phyloP scores from a whole-genome alignment of 2,797 vertebrate genomes.

The Remorina albescens region DNA sequence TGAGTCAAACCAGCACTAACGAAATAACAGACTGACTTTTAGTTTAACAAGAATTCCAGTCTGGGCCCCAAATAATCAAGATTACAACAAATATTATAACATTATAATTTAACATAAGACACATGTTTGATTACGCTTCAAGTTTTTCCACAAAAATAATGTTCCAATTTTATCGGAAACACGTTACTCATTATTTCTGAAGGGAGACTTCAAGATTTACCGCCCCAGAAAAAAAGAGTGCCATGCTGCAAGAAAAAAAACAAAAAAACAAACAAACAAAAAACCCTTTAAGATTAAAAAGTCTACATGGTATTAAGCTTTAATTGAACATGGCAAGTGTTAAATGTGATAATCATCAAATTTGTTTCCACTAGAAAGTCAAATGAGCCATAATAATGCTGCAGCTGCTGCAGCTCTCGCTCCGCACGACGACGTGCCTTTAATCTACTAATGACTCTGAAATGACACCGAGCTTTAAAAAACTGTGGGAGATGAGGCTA shows the following conservation, averaged over 20 bases:
- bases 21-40: neutral
- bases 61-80: neutral
- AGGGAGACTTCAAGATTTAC: neutral
- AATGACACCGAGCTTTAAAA: conserved; percentile 75
- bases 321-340: conserved; percentile 74
- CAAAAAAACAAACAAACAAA: conserved; percentile 1
- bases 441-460: conserved; percentile 82
- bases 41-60: neutral
- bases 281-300: conserved; percentile 28
- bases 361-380: conserved; percentile 77
- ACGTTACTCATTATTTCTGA: conserved; percentile 10
- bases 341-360: conserved; percentile 79
- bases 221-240: neutral
- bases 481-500: conserved; percentile 72
- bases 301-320: conserved; percentile 36
- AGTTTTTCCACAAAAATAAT: neutral
- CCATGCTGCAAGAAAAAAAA: neutral
- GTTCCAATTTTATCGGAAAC: neutral
- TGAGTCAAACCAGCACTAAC: neutral
- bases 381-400: conserved; percentile 73
- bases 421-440: conserved; percentile 65
- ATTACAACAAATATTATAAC: too few species aligned
- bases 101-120: neutral
- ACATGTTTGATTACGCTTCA: neutral
- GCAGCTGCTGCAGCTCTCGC: conserved; percentile 59